Evolutionary conservation across 2,797 vertebrate genomes (phyloP).

Genomic region (Leptodactylus fallax): DNA sequence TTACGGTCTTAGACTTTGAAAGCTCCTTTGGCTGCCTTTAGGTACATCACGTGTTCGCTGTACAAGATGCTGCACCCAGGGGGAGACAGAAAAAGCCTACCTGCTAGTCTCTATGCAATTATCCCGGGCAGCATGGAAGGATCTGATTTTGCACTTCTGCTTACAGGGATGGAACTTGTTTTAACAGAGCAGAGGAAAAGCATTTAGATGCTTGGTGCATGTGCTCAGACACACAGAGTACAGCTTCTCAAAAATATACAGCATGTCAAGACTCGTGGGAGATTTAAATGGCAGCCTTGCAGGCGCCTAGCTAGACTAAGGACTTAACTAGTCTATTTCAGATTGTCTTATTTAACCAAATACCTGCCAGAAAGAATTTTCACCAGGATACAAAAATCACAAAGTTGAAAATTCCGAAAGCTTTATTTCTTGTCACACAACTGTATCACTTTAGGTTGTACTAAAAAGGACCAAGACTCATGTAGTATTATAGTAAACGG

Average conservation of each 20-base stretch:
- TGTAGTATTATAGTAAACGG: too few species aligned
- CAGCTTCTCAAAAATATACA: conserved; percentile 55
- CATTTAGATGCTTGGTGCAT: conserved; percentile 60
- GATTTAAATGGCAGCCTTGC: conserved; percentile 62
- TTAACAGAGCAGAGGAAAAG: conserved; percentile 59
- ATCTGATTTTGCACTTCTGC: conserved; percentile 47
- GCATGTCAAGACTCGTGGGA: conserved; percentile 60
- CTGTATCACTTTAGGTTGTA: background rate
- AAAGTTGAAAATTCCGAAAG: background rate
- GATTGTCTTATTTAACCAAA: conserved; percentile 38
- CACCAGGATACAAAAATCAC: background rate
- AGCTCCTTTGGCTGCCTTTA: conserved; percentile 73
- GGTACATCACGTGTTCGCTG: conserved; percentile 70
- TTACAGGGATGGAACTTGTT: conserved; percentile 57
- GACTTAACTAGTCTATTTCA: conserved; percentile 55
- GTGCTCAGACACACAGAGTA: conserved; percentile 47
- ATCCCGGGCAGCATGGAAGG: conserved; percentile 48
- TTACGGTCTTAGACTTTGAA: conserved; percentile 76
- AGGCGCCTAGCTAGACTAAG: conserved; percentile 52
- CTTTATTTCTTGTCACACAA: background rate
- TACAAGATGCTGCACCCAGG: conserved; percentile 56
- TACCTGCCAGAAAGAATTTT: background rate
- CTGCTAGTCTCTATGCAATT: conserved; percentile 57
- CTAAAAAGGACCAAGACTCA: background rate
- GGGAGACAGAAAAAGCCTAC: conserved; percentile 45